Percentiles rank a stretch among this genome's conserved stretches.
Evolutionary conservation across 2,888 invertebrate genomes (phyloP).

Genomic region (Habroteleia sp.): DNA sequence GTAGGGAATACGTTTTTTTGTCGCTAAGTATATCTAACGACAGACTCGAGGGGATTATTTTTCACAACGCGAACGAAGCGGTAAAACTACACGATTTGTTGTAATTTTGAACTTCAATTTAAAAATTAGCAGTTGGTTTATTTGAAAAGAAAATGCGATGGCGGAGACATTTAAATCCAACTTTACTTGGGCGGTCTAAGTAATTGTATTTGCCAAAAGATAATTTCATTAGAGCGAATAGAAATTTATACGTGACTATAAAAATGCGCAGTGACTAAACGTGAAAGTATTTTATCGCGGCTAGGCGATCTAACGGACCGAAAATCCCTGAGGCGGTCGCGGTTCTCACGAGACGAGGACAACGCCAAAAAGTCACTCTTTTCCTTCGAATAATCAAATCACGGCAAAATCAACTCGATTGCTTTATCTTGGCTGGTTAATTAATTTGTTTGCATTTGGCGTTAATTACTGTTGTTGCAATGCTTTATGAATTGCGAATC

Average conservation of each 20-base stretch:
- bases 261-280: slow-evolving; percentile 35
- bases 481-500: slow-evolving; percentile 31
- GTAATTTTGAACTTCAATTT: no score
- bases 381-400: slow-evolving; percentile 2
- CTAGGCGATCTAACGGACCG: slow-evolving; percentile 9
- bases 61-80: no score
- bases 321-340: not conserved
- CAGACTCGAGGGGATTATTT: no score
- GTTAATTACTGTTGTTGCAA: slow-evolving; percentile 34
- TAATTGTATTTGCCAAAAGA: slow-evolving; percentile 25
- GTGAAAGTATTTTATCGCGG: slow-evolving; percentile 37
- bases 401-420: slow-evolving; percentile 1
- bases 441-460: slow-evolving; percentile 35
- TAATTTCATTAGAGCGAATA: slow-evolving; percentile 28
- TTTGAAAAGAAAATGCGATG: no score
- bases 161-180: no score
- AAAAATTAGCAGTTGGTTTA: no score
- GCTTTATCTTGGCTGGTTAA: slow-evolving; percentile 23
- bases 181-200: no score
- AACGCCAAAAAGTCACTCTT: not conserved
- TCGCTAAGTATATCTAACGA: no score
- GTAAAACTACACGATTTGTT: no score
- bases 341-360: slow-evolving; percentile 1
- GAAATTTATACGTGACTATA: slow-evolving; percentile 19
- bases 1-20: no score